Conservation (phyloP, 2,797 vertebrate species). For the Mastacembelus armatus region DNA sequence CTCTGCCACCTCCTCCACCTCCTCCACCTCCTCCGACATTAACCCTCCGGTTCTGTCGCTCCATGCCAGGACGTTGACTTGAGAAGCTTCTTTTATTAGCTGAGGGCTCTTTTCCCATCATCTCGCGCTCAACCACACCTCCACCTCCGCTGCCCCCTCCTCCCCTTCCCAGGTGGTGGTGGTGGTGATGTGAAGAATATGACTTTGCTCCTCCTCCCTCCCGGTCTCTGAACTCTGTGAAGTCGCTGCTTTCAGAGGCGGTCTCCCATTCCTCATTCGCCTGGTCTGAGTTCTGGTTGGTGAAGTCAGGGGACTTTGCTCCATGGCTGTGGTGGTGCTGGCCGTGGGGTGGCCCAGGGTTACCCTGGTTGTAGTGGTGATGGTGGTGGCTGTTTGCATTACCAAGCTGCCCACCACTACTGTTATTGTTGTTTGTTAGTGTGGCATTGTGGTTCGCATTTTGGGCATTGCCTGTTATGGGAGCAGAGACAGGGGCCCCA, state of each 20-base stretch:
- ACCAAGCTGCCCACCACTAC: conserved; percentile 68
- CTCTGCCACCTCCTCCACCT: conserved; percentile 78
- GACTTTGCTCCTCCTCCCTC: conserved; percentile 80
- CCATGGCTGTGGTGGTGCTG: conserved; percentile 88
- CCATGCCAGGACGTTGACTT: conserved; percentile 93
- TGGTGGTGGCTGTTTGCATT: conserved; percentile 82
- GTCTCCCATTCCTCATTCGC: conserved; percentile 98
- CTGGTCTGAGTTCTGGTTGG: conserved; percentile 96
- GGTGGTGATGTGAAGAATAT: conserved; percentile 81
- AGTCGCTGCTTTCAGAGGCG: conserved; percentile 95
- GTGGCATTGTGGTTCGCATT: conserved; percentile 78
- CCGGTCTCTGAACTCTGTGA: conserved; percentile 90
- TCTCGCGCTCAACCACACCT: conserved; percentile 75
- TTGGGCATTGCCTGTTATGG: conserved; percentile 53
- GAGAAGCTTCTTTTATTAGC: conserved; percentile 93
- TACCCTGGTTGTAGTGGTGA: conserved; percentile 84
- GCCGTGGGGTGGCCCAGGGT: conserved; percentile 64
- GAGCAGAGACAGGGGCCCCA: conserved; percentile 59
- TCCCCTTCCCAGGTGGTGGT: conserved; percentile 78
- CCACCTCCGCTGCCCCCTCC: conserved; percentile 70
- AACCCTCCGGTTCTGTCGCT: conserved; percentile 91
- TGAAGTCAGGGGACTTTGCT: conserved; percentile 93
- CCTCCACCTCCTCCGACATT: conserved; percentile 78
- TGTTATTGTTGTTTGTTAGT: conserved; percentile 73
- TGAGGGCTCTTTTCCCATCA: conserved; percentile 79